Base-by-base conservation (phyloP, 2,113 vertebrate genomes). In the Phasianus colchicus region DNA sequence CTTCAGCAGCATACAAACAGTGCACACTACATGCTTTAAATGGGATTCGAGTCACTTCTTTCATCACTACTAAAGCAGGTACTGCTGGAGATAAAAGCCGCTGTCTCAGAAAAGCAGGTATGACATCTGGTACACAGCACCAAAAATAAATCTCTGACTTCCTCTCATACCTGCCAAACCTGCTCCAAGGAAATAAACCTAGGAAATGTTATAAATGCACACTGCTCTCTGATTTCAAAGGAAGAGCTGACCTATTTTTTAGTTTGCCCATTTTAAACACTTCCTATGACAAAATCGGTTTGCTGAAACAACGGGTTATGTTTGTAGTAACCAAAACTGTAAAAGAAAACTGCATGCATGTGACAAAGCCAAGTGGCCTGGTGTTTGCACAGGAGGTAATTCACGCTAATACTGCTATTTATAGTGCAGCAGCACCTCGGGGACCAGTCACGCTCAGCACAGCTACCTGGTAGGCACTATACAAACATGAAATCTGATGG, bases 91-190 rank as follows among this genome's bases (percentile, higher is more conserved):
- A 97, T 96, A 89, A 97, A 97, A 97, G 96, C 72, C 91, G 93
- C 90, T 90, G 94, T 96, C 96, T 97, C 88, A 67, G 89, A 96
- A 96, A 86, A 97, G 92, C 96, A 94, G 94, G 95, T 88, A 92
- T 94, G 97, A 95, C 96, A 97, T 96, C 92, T 97, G 97, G 88
- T 95, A 96, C 91, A 73, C 25, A 60, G 89, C 96, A 85, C 95
- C 94, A 78, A 96, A 97, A 95, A 97, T 96, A 95, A 96, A 98
- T 97, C 96, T 97, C 96, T 96, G 95, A 96, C 95, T 97, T 95
- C 91, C 85, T 81, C 91, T 93, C 92, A 75, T 91, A 95, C 96
- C 96, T 97, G 97, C 97, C 96, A 96, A 90, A 88, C 92, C 66
- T 63, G 92, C 93, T 92, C 81, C 71, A 64, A 96, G 79, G 94